phyloP scores from a whole-genome alignment of 1,140 invertebrate genomes.

The Brachionus calyciflorus region DNA sequence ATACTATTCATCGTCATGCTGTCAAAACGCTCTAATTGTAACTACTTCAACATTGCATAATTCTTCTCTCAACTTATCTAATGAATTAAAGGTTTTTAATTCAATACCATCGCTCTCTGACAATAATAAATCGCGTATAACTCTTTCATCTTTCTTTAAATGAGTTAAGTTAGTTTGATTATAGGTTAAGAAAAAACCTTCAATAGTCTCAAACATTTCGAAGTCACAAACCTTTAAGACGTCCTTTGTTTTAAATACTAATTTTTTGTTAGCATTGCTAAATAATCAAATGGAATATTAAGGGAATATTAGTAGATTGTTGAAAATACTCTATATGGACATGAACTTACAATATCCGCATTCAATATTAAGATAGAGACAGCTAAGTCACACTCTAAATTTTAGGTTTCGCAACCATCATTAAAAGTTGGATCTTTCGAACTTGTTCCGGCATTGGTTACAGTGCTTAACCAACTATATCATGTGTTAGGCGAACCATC shows the following conservation, averaged over 20 bases:
- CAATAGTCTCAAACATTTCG: too few species aligned
- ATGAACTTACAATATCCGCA: not conserved
- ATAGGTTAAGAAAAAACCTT: not conserved
- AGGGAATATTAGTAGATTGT: too few species aligned
- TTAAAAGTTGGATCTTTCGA: not conserved
- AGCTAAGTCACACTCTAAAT: not conserved
- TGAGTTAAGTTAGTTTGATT: not conserved
- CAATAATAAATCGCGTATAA: not conserved
- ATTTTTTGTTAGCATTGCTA: not conserved
- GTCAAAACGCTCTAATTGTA: too few species aligned
- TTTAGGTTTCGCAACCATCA: not conserved
- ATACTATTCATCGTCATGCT: too few species aligned
- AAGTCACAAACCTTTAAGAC: too few species aligned
- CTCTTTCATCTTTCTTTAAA: not conserved
- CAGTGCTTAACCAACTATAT: too few species aligned
- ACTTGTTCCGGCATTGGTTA: not conserved
- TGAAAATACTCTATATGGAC: not conserved
- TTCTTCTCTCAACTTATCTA: not conserved
- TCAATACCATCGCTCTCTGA: not conserved
- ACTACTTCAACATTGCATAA: not conserved
- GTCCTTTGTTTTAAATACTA: too few species aligned
- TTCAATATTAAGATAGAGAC: not conserved
- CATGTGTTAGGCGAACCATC: not conserved
- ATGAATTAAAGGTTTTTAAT: not conserved
- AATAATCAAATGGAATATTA: not conserved